Conservation (phyloP, 2,113 vertebrate species). For the Chlorodrepanis virens region DNA sequence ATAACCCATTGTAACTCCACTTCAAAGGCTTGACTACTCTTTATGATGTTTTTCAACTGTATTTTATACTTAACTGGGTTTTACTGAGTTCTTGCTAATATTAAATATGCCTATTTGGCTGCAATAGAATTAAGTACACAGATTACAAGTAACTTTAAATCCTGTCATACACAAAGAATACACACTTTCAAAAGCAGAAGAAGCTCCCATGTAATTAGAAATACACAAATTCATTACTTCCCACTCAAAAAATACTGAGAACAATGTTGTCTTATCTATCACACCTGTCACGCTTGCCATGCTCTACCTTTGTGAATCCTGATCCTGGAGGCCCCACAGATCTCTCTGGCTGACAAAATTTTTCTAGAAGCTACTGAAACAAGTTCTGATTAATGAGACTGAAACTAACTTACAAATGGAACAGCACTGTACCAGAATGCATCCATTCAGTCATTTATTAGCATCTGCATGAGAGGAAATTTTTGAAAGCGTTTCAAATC, state of each 20-base stretch:
- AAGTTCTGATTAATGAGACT: not conserved
- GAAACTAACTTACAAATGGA: constrained; percentile 14
- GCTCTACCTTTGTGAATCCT: not conserved
- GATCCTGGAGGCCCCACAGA: not conserved
- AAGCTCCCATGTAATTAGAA: not conserved
- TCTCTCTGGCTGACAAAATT: not conserved
- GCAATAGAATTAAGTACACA: not conserved
- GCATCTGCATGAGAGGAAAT: not conserved
- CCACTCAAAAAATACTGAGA: not conserved
- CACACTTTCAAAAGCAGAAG: not conserved
- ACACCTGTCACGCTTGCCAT: not conserved
- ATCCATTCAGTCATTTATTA: not conserved
- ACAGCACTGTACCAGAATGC: not conserved
- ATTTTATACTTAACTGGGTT: constrained; percentile 10
- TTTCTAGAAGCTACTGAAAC: not conserved
- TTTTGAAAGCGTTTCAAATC: not conserved
- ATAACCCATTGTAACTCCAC: not conserved
- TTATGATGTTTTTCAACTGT: not conserved
- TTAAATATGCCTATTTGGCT: not conserved
- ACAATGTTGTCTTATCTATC: not conserved
- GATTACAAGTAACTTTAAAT: not conserved
- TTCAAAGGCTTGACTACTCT: not conserved
- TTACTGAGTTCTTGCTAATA: not conserved
- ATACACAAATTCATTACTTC: not conserved
- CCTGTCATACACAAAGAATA: not conserved